phyloP scores from a whole-genome alignment of 1,140 invertebrate species.

The Drosophila asahinai region DNA sequence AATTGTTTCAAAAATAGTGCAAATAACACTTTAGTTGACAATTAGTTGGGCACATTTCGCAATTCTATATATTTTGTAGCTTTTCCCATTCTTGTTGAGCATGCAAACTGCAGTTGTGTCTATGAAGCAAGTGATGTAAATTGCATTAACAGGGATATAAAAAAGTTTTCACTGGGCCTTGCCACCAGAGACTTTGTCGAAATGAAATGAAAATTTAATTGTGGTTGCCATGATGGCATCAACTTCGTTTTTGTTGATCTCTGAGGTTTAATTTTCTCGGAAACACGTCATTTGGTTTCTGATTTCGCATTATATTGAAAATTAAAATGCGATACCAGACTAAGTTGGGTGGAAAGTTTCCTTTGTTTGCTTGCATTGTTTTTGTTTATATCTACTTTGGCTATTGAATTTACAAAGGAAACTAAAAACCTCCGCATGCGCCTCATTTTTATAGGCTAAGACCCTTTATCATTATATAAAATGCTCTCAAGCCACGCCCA shows the following conservation, averaged over 20 bases:
- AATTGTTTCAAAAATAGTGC: conserved; percentile 48
- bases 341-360: neutral
- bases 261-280: conserved; percentile 9
- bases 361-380: neutral
- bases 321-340: neutral
- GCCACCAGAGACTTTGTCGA: conserved; percentile 9
- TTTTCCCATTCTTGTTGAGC: neutral
- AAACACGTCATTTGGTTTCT: neutral
- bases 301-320: neutral
- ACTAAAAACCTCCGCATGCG: neutral
- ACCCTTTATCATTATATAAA: conserved; percentile 27
- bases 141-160: conserved; percentile 24
- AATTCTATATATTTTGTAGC: neutral
- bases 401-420: conserved; percentile 6
- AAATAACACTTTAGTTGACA: conserved; percentile 58
- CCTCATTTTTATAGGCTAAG: conserved; percentile 15
- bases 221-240: conserved; percentile 8
- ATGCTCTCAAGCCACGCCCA: conserved; percentile 35
- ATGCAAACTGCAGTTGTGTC: conserved; percentile 17
- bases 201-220: conserved; percentile 32
- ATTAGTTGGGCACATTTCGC: conserved; percentile 12
- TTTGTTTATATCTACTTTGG: neutral
- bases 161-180: conserved; percentile 7
- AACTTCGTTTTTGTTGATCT: conserved; percentile 11
- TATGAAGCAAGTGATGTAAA: conserved; percentile 12